Evolutionary conservation across 2,797 vertebrate genomes (phyloP), one percentile per base, ranked within the genome.

Genomic region (Syndactyla subalaris): DNA sequence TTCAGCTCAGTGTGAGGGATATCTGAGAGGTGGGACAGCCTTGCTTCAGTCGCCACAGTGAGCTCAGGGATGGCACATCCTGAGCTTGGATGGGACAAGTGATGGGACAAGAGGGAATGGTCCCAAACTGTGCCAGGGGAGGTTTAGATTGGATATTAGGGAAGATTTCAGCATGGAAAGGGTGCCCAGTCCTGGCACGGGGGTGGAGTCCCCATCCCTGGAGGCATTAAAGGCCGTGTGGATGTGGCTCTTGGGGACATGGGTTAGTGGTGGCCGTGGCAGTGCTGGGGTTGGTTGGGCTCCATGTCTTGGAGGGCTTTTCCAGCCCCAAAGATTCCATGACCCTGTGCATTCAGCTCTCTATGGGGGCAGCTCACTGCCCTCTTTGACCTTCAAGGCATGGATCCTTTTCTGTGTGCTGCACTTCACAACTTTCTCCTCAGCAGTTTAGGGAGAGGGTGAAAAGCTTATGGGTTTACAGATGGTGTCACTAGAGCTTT

Each of bases 1-100:
- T 58, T 55, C 1, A 8, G 19, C 6, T 12, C 20, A 13, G 8
- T 2, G 2, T 2, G 5, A 36, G n/a, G 45, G 15, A 30, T 5
- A 19, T 2, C 22, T 0, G 0, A 34, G 61, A 22, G 12, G 14
- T 54, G 48, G 48, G 27, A 48, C 19, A 7, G 2, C 24, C 10
- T 27, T n/a, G 4, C 54, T 34, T 9, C 41, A 54, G 45, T 12
- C 14, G 43, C 51, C 22, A 1, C 30, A 20, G 4, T 0, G 38
- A 68, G 45, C 68, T 67, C 41, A 32, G 61, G 51, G 58, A 7
- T 36, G 74, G 59, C 46, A 58, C 59, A 78, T 34, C 1, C 10
- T 12, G 38, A 59, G 68, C 57, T 16, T 7, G 51, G 34, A 3
- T 0, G 20, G 76, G 61, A 14, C 22, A 16, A 34, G 41, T 3